Evolutionary conservation across 2,888 invertebrate species (phyloP), one percentile per base, ranked within the genome.

Genomic region (Rhorus exstirpatorius): DNA sequence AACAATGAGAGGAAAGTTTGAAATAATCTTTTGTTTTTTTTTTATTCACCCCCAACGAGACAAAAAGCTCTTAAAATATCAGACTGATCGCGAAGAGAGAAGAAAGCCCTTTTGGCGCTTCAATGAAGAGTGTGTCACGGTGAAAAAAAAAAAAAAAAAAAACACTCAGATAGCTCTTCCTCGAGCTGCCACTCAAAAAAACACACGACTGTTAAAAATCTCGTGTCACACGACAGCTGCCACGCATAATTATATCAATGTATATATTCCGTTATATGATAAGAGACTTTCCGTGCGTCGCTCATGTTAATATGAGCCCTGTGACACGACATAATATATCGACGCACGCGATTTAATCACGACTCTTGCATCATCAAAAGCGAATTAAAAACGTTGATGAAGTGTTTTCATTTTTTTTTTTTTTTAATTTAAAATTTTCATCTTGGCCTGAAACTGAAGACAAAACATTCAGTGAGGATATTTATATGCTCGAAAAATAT

Each of bases 201-300:
- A 55, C 26, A 63, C 63, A 44, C 44, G 8, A 44, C n/a, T 41
- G 41, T 44, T 63, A 21, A 67, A 35, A 49, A 19, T 35, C 17
- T 14, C 35, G 49, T 19, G 67, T 0, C 26, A 6, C 12, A n/a
- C 19, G 8, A 41, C 17, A 17, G 24, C 17, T 19, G 53, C 2
- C 1, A 2, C 44, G 12, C 8, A 24, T 24, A 44, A 14, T n/a
- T 24, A 46, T 63, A 17, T 46, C 10, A 17, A 31, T 14, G 26
- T 26, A 46, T 65, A 38, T 38, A 60, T 44, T 24, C 10, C 24
- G 26, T 65, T 8, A 14, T 41, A 49, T 26, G 31, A 31, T 31
- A 31, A 31, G 31, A 31, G 6, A 31, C 31, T 31, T 31, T 31
- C 31, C n/a, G n/a, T 31, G 31, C 31, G 31, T 31, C 31, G 6